Evolutionary conservation across 2,888 invertebrate species (phyloP), one percentile per base, ranked within the genome.

Genomic region (Eupelmus urozonus): DNA sequence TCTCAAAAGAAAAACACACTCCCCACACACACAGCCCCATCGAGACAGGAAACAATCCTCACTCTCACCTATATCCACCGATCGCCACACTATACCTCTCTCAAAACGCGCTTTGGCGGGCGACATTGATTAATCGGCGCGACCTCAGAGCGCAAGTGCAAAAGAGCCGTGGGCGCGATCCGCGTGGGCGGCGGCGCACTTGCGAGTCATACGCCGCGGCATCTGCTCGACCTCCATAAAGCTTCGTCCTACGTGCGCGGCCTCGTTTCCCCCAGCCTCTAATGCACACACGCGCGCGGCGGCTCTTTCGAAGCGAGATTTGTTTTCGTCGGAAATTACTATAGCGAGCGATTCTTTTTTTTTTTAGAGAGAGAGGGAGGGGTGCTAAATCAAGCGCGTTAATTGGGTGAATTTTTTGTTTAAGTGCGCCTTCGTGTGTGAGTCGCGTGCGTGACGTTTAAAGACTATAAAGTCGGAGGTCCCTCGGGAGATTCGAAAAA

Each of bases 121-220:
- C 49, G 71, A 25, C 62, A 62, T 71, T 62, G 71, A 71, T 71
- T 71, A 71, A 63, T 72, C 72, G 42, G 42, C 42, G 67, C 45
- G 74, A 74, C 74, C 74, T 74, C 73, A 65, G 29, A 2, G 45
- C 57, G 57, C 74, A 74, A 74, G 74, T 74, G 74, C 74, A 60
- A 59, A 74, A 60, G n/a, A 49, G 34, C 40, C 66, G 74, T 74
- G 51, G 66, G 59, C 25, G 72, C 45, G 18, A 16, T 57, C 45
- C 16, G 13, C 40, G 23, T 34, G 18, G 67, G 34, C 20, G 71
- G 49, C 49, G 20, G 7, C 42, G 27, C 65, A 60, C 70, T 59
- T 70, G 70, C 49, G 59, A 34, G 70, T 60, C 49, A 57, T 57
- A 60, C 63, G 3, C 34, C 20, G 20, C 9, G 9, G 42, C 63